Conservation (phyloP, 2,113 vertebrate species). For the Aspidoscelis tigris region DNA sequence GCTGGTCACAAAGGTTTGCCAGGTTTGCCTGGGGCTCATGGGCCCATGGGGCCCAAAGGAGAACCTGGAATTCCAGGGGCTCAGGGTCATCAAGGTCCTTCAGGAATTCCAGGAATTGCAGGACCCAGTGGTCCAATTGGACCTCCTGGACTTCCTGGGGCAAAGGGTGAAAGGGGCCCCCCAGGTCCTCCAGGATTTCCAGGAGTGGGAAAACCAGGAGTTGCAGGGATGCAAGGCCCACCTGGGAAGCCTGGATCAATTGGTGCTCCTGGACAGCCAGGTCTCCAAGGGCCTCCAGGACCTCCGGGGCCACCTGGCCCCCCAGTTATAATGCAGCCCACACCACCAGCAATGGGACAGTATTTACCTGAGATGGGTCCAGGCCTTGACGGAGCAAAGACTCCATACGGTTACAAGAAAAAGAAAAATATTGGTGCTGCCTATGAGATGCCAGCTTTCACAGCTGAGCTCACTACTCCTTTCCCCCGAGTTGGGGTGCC, state of each 20-base stretch:
- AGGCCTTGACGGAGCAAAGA: conserved; percentile 79
- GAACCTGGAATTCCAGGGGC: conserved; percentile 84
- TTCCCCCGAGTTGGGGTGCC: conserved; percentile 92
- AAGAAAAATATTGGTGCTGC: conserved; percentile 71
- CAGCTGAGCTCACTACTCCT: conserved; percentile 89
- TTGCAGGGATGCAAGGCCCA: conserved; percentile 85
- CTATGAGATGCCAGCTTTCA: conserved; percentile 92
- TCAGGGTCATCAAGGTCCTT: conserved; percentile 88
- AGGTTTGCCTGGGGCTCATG: conserved; percentile 82
- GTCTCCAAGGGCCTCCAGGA: conserved; percentile 85
- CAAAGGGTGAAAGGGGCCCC: conserved; percentile 87
- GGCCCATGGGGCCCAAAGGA: conserved; percentile 84
- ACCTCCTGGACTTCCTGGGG: conserved; percentile 83
- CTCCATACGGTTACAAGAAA: conserved; percentile 83
- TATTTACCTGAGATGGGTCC: conserved; percentile 85
- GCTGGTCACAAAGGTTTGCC: conserved; percentile 84
- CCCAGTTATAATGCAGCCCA: conserved; percentile 75
- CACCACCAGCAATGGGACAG: conserved; percentile 80
- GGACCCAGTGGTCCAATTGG: conserved; percentile 89
- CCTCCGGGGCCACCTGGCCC: conserved; percentile 83
- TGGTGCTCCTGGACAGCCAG: conserved; percentile 87
- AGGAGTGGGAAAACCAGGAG: conserved; percentile 83
- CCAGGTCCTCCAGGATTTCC: conserved; percentile 85
- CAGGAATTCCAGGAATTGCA: conserved; percentile 90
- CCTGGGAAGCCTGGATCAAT: conserved; percentile 85